Base-by-base conservation (phyloP, 2,888 invertebrate genomes). In the Oscheius sp. region DNA sequence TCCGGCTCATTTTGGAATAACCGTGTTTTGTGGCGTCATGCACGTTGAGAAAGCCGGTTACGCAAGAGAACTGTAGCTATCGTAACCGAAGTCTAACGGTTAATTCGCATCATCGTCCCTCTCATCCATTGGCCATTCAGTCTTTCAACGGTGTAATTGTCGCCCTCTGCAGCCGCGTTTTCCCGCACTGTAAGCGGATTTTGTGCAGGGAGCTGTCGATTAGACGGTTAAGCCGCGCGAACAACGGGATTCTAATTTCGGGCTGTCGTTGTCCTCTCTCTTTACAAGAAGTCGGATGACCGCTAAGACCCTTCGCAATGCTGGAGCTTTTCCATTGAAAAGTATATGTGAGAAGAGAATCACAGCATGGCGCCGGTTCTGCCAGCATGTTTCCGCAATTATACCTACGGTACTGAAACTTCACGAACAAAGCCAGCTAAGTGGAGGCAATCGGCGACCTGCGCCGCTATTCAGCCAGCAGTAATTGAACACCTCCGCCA, bases 371-470 rank as follows among this genome's bases (percentile, higher is more conserved):
- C 53, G 68, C 42, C 68, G 68, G 68, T 68, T 55, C 68, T 68
- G 68, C 68, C 68, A 68, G 68, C 68, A 68, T 68, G 68, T 68
- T 68, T 68, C 68, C 68, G 68, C 68, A 68, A 68, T 68, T 68
- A 42, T 42, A 68, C 68, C 68, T 68, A 68, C 68, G 53, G 68
- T 68, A 68, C 68, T 68, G 68, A 68, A 68, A 68, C 68, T 68
- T 53, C 55, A 55, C 53, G 68, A 68, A 68, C 68, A 68, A 68
- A 55, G 68, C 53, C 68, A 68, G 68, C 68, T 68, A 68, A 68
- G 68, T 55, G 68, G 68, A 68, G 68, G 68, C 68, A 68, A 68
- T 68, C 68, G 68, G 68, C 68, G 68, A 68, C 68, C 68, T 68
- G 68, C 68, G 68, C 68, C 55, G 68, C 68, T 35, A 55, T 68